phyloP scores from a whole-genome alignment of 2,888 invertebrate genomes.

The Scaptomyza caliginosa region DNA sequence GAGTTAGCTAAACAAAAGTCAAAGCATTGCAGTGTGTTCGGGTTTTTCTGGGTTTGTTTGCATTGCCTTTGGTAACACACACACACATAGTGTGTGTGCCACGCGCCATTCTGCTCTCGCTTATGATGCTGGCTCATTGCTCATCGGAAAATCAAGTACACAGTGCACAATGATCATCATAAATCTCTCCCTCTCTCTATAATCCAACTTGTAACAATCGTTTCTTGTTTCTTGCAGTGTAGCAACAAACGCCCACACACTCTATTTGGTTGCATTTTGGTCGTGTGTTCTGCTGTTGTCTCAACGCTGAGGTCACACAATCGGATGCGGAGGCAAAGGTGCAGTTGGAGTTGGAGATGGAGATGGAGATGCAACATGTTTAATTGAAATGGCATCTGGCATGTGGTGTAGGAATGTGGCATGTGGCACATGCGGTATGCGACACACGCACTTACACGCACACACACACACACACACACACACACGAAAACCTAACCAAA shows the following conservation, averaged over 20 bases:
- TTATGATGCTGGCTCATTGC: conserved; percentile 36
- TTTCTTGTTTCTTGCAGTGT: too few species aligned
- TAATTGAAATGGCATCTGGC: conserved; percentile 30
- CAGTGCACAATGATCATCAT: too few species aligned
- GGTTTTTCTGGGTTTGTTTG: conserved; percentile 24
- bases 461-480: too few species aligned
- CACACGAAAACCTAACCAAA: neutral
- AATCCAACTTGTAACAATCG: too few species aligned
- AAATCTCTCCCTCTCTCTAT: too few species aligned
- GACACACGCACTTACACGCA: neutral
- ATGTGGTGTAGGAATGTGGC: conserved; percentile 11
- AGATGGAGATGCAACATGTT: conserved; percentile 19
- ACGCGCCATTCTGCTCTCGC: neutral
- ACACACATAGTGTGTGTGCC: neutral
- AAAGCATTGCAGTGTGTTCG: conserved; percentile 20
- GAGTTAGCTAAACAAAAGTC: conserved; percentile 29
- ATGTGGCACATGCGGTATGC: conserved; percentile 27
- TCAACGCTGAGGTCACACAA: conserved; percentile 3
- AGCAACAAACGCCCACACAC: neutral
- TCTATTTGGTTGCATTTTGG: conserved; percentile 14
- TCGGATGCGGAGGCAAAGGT: too few species aligned
- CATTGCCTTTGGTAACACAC: neutral
- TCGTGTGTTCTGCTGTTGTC: neutral
- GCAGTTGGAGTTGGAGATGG: conserved; percentile 11
- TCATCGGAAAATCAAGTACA: neutral